These are phyloP conservation scores for Meganola albula DNA, from an alignment of 2,888 invertebrate genomes.

Conservation along the genomic window DNA sequence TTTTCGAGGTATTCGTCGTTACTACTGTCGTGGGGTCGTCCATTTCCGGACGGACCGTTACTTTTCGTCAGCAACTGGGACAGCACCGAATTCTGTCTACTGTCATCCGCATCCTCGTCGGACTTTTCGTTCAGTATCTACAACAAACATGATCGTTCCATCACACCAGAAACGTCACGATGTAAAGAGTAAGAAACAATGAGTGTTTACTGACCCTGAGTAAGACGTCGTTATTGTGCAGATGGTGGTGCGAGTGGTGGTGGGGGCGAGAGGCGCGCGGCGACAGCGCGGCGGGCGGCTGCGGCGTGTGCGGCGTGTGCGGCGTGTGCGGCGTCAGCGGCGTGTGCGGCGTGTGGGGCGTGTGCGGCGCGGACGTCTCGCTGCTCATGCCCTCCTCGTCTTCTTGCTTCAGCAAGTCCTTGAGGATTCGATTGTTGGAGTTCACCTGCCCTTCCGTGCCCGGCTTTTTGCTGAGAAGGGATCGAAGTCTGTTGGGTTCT, in stretches of 20 bases:
- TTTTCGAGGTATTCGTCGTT: conserved; percentile 54
- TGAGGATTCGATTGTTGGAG: conserved; percentile 60
- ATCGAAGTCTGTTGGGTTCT: conserved; percentile 78
- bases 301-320: conserved; percentile 35
- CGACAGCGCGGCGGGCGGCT: conserved; percentile 29
- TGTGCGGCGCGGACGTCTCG: conserved; percentile 63
- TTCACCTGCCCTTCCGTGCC: conserved; percentile 44
- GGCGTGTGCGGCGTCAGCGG: conserved; percentile 39
- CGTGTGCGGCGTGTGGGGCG: conserved; percentile 44
- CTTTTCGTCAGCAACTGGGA: conserved; percentile 67
- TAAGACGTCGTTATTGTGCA: conserved; percentile 75
- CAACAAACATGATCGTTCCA: conserved; percentile 9
- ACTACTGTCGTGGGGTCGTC: conserved; percentile 48
- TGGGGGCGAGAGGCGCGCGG: conserved; percentile 21
- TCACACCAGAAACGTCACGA: too few relatives aligned
- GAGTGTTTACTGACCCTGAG: conserved; percentile 47
- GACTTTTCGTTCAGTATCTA: conserved; percentile 89
- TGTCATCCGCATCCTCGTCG: conserved; percentile 85
- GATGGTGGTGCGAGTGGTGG: conserved; percentile 35
- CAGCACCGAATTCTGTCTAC: conserved; percentile 75
- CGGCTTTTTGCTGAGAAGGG: conserved; percentile 77
- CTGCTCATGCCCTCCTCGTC: conserved; percentile 65
- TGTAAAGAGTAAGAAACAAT: too few relatives aligned
- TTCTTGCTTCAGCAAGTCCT: conserved; percentile 64
- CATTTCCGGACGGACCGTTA: conserved; percentile 56